phyloP scores from a whole-genome alignment of 2,888 invertebrate genomes.

The Cabera pusaria region DNA sequence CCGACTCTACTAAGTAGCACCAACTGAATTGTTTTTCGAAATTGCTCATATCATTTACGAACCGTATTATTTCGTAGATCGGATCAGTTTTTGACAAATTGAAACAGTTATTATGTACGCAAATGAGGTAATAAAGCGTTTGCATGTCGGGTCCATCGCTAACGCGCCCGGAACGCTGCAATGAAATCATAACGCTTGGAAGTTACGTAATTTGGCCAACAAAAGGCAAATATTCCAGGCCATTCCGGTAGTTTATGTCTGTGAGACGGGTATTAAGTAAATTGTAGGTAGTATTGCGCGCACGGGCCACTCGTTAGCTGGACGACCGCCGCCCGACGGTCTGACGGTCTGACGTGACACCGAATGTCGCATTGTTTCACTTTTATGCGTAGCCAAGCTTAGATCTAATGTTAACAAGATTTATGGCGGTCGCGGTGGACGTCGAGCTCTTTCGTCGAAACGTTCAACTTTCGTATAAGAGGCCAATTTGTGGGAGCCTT shows the following conservation, averaged over 20 bases:
- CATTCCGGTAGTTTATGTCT: conserved; percentile 73
- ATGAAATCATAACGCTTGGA: conserved; percentile 67
- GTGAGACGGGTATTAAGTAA: conserved; percentile 76
- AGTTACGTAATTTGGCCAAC: conserved; percentile 74
- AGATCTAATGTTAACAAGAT: conserved; percentile 77
- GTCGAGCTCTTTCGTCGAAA: conserved; percentile 69
- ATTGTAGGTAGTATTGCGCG: conserved; percentile 75
- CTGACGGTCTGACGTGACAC: conserved; percentile 60
- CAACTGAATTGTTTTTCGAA: conserved; percentile 48
- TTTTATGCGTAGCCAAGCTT: conserved; percentile 72
- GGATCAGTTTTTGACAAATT: conserved; percentile 30
- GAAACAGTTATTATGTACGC: conserved; percentile 26
- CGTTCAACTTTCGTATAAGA: conserved; percentile 76
- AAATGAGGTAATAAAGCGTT: conserved; percentile 39
- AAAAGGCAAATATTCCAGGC: conserved; percentile 70
- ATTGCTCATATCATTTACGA: conserved; percentile 43
- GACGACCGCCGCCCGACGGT: conserved; percentile 29
- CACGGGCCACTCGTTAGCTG: conserved; percentile 78
- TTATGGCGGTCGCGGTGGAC: conserved; percentile 70
- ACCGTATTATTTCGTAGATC: conserved; percentile 35
- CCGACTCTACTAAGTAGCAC: conserved; percentile 49
- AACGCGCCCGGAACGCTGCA: conserved; percentile 45
- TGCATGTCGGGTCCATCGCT: conserved; percentile 38
- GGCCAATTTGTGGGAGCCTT: conserved; percentile 76
- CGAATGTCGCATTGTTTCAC: conserved; percentile 76